Evolutionary conservation across 2,888 invertebrate species (phyloP).

Genomic region (Ophion slaviceki): DNA sequence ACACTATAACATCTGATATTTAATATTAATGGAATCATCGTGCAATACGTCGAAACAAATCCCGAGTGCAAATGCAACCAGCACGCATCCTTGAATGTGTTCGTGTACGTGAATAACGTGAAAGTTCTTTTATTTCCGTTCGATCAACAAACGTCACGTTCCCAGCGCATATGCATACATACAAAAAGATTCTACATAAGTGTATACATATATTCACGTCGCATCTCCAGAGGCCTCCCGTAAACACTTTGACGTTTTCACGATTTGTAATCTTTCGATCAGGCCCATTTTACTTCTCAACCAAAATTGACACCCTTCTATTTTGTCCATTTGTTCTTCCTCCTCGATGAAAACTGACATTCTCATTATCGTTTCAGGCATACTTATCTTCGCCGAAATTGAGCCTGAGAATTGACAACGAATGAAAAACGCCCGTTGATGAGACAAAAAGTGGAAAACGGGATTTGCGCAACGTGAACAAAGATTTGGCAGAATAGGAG

Average conservation of each 20-base stretch:
- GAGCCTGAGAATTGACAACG: not conserved
- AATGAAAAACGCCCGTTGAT: constrained; percentile 41
- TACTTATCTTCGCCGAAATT: constrained; percentile 12
- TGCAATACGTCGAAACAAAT: not conserved
- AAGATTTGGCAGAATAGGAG: constrained; percentile 80
- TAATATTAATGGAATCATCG: constrained; percentile 39
- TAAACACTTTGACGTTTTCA: constrained; percentile 53
- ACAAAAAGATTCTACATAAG: not conserved
- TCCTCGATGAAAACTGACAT: not conserved
- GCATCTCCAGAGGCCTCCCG: constrained; percentile 14
- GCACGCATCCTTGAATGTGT: not conserved
- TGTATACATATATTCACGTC: constrained; percentile 54
- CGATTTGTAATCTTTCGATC: constrained; percentile 37
- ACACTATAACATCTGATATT: constrained; percentile 25
- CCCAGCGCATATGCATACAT: constrained; percentile 33
- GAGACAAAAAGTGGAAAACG: constrained; percentile 29
- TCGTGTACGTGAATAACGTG: constrained; percentile 2
- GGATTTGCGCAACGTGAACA: constrained; percentile 68
- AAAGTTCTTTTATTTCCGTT: constrained; percentile 24
- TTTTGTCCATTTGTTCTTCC: not conserved
- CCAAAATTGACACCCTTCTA: constrained; percentile 40
- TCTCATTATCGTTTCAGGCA: constrained; percentile 16
- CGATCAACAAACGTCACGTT: constrained; percentile 45
- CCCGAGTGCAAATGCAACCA: not conserved
- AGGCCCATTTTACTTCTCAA: constrained; percentile 43